Base-by-base conservation (phyloP, 2,113 vertebrate genomes). In the Verasper variegatus region DNA sequence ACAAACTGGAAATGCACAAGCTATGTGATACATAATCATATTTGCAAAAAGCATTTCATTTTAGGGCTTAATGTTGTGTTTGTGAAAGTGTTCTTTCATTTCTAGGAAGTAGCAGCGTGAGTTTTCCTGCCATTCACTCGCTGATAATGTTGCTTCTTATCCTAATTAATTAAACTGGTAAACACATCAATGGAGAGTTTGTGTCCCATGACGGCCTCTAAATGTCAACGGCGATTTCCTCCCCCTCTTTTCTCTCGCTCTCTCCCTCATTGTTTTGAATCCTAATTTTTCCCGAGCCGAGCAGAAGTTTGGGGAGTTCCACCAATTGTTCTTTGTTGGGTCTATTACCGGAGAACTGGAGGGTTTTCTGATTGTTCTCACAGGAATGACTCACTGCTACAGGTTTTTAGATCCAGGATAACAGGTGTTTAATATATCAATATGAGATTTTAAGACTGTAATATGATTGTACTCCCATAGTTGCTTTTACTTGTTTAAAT, bases 271-370 rank as follows among this genome's bases (percentile, higher is more conserved):
- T 91, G 84, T 90, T 80, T 62, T 68, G 59, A 78, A 65, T 23
- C 66, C 49, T 75, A 61, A 75, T 54, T 45, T 31, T 6, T 49
- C 15, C 20, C 49, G 31, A 14, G 71, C 64, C 70, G 63, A 57
- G 60, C 21, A 67, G 59, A 67, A 54, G 74, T 84, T 40, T 1
- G 54, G 54, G 77, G 78, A 89, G 72, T 93, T 93, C 90, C 85
- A 85, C 80, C 86, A 88, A 90, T 91, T 92, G 91, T 93, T 86
- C 65, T n/a, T 62, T 69, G 59, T 57, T 71, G 58, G 62, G 1
- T 17, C 42, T 45, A 63, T 85, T 71, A 81, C 42, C 80, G 84
- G 81, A 57, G 24, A 75, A 69, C 31, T 81, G 84, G 81, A 57
- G 24, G 71, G 67, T 26, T 31, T 27, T 78, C 40, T 45, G 51